Evolutionary conservation across 2,797 vertebrate species (phyloP).

Genomic region (Leptatherina wallacei): DNA sequence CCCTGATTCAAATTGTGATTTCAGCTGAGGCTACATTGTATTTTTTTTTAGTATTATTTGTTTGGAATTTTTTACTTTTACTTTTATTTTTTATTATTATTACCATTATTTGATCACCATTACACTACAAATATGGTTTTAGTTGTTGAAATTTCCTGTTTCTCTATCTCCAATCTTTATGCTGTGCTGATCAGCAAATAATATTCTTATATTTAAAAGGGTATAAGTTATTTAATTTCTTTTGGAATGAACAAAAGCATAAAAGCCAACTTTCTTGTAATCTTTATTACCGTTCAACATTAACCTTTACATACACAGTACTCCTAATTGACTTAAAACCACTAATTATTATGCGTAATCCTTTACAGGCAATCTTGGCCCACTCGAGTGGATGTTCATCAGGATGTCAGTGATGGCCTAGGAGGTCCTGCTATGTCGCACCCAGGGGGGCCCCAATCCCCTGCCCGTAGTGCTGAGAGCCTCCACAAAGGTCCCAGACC

Average conservation of each 20-base stretch:
- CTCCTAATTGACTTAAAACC: not conserved
- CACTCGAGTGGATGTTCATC: slow-evolving; percentile 94
- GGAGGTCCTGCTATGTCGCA: slow-evolving; percentile 92
- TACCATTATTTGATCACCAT: not conserved
- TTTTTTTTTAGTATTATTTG: not conserved
- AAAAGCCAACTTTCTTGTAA: not conserved
- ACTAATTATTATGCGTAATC: slow-evolving; percentile 21
- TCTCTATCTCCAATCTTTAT: not conserved
- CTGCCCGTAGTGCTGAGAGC: slow-evolving; percentile 91
- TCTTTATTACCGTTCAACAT: not conserved
- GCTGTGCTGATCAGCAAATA: not conserved
- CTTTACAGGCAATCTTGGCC: slow-evolving; percentile 95
- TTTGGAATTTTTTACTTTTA: not conserved
- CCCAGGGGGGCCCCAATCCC: slow-evolving; percentile 89
- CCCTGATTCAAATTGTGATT: no score
- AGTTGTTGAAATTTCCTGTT: not conserved
- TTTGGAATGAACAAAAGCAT: not conserved
- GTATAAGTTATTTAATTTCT: not conserved
- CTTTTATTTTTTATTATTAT: not conserved
- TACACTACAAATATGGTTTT: not conserved
- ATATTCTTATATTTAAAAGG: no score
- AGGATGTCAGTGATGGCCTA: slow-evolving; percentile 94
- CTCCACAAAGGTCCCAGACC: slow-evolving; percentile 92
- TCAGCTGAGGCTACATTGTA: no score
- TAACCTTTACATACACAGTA: not conserved